Percentiles rank a stretch among this genome's conserved stretches.
Evolutionary conservation across 1,140 invertebrate genomes (phyloP).

Genomic region (Drosophila tani): DNA sequence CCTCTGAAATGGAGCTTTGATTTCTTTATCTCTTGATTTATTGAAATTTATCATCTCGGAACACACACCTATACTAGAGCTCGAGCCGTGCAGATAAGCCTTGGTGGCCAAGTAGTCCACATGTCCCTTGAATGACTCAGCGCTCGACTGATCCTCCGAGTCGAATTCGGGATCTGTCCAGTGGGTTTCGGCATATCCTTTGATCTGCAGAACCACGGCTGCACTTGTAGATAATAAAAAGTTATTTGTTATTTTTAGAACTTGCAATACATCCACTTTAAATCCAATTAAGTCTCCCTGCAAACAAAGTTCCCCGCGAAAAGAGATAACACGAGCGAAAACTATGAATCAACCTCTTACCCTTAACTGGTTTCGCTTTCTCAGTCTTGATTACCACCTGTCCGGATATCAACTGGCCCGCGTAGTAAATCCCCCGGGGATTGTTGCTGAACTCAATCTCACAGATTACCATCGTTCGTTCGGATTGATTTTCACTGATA

Average conservation of each 20-base stretch:
- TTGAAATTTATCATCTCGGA: constrained; percentile 2
- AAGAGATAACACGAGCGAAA: background rate
- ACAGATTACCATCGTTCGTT: constrained; percentile 65
- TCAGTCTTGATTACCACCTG: constrained; percentile 84
- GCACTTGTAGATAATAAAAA: background rate
- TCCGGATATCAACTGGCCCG: constrained; percentile 85
- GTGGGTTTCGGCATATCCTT: constrained; percentile 63
- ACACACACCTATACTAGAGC: constrained; percentile 44
- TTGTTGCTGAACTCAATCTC: constrained; percentile 85
- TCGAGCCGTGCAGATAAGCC: constrained; percentile 61
- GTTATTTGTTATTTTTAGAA: constrained; percentile 3
- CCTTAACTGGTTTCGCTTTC: constrained; percentile 84
- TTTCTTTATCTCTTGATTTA: constrained; percentile 6
- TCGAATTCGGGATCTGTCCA: constrained; percentile 56
- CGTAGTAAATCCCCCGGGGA: constrained; percentile 85
- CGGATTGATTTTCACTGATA: constrained; percentile 1
- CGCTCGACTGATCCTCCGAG: constrained; percentile 36
- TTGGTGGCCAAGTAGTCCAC: constrained; percentile 75
- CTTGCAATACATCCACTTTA: background rate
- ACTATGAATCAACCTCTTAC: constrained; percentile 54
- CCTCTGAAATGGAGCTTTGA: constrained; percentile 31
- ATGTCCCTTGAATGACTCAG: constrained; percentile 55
- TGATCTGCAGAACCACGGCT: constrained; percentile 70
- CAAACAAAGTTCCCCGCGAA: constrained; percentile 17
- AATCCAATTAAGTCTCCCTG: background rate